phyloP scores from a whole-genome alignment of 2,888 invertebrate genomes.

The Acutogordius australiensis region DNA sequence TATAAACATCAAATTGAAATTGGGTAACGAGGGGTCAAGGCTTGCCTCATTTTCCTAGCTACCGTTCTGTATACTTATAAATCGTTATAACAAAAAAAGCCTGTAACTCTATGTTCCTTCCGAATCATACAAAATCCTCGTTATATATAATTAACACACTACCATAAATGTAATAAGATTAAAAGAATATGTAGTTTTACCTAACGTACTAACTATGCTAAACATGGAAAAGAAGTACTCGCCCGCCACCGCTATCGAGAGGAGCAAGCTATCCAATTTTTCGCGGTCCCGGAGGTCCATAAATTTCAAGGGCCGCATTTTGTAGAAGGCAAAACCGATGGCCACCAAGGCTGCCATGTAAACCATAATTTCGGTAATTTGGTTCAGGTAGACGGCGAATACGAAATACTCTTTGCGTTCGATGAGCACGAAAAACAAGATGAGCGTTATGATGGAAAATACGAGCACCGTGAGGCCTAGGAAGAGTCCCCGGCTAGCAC shows the following conservation, averaged over 20 bases:
- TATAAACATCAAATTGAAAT: too few relatives aligned
- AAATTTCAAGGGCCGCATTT: slow-evolving; percentile 10
- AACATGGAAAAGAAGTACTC: slow-evolving; percentile 7
- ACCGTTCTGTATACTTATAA: too few relatives aligned
- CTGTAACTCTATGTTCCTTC: too few relatives aligned
- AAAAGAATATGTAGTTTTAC: too few relatives aligned
- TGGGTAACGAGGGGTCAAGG: too few relatives aligned
- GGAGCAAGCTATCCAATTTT: slow-evolving; percentile 9
- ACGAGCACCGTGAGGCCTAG: slow-evolving; percentile 60
- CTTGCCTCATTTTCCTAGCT: too few relatives aligned
- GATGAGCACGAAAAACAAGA: slow-evolving; percentile 73
- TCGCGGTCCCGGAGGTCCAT: slow-evolving; percentile 6
- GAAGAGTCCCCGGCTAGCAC: slow-evolving; percentile 37
- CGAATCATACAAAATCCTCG: too few relatives aligned
- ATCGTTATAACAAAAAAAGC: too few relatives aligned
- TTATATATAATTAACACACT: too few relatives aligned
- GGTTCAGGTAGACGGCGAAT: slow-evolving; percentile 45
- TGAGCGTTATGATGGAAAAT: slow-evolving; percentile 61
- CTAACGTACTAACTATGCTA: slow-evolving; percentile 10
- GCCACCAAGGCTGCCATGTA: slow-evolving; percentile 17
- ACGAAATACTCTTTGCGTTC: slow-evolving; percentile 48
- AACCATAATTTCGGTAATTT: slow-evolving; percentile 18
- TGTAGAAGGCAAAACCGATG: slow-evolving; percentile 17
- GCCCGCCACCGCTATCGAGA: slow-evolving; percentile 5
- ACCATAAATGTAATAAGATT: too few relatives aligned